These are phyloP conservation scores for Drosophila mayaguana DNA, from an alignment of 2,888 invertebrate genomes.

Conservation along the genomic window DNA sequence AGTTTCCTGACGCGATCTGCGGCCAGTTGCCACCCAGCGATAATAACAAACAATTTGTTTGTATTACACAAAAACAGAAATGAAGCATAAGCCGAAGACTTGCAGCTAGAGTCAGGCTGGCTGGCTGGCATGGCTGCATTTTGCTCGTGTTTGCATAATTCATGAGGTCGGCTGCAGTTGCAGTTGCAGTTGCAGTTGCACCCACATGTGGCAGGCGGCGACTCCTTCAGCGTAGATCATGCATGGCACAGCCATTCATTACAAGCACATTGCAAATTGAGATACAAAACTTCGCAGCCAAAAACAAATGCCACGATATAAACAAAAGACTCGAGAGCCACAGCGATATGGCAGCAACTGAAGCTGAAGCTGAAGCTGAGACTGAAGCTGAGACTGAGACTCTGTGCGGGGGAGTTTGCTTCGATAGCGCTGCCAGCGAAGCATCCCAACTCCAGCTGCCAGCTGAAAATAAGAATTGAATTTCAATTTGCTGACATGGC, in stretches of 20 bases:
- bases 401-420: conserved; percentile 41
- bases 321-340: conserved; percentile 43
- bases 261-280: conserved; percentile 71
- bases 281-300: conserved; percentile 64
- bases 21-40: conserved; percentile 70
- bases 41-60: conserved; percentile 81
- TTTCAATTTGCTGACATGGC: conserved; percentile 66
- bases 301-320: conserved; percentile 26
- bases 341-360: conserved; percentile 56
- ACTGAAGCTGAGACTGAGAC: neutral
- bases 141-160: conserved; percentile 72
- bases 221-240: conserved; percentile 42
- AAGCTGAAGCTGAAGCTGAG: neutral
- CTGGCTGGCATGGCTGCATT: conserved; percentile 33
- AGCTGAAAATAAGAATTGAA: conserved; percentile 49
- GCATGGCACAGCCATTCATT: conserved; percentile 62
- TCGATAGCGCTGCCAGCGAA: conserved; percentile 26
- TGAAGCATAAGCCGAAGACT: neutral
- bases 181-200: conserved; percentile 35
- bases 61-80: conserved; percentile 50
- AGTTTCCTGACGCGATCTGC: conserved; percentile 62
- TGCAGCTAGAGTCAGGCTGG: neutral
- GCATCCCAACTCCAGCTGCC: conserved; percentile 34
- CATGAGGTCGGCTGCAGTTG: conserved; percentile 55
- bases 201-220: conserved; percentile 52